Base-by-base conservation (phyloP, 2,797 vertebrate species). In the Kryptopterus vitreolus region DNA sequence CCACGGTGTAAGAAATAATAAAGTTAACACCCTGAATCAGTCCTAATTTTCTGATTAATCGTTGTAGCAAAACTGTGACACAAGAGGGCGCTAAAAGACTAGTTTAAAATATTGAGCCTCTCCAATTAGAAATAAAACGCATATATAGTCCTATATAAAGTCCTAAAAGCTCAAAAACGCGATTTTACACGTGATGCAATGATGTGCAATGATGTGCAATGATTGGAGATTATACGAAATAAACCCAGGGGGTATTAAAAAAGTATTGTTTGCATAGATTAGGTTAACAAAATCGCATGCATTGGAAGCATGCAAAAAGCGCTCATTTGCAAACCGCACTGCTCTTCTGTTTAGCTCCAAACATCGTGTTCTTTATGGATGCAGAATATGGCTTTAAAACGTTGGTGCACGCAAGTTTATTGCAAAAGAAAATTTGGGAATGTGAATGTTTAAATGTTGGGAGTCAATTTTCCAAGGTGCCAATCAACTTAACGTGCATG, bases 281-380 rank as follows among this genome's bases (percentile, higher is more conserved):
- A 43, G 71, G n/a, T 46, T 74, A 33, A 69, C 66, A 69, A n/a
- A 71, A 31, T 3, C 31, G 31, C 4, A 2, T 24, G 7, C 11
- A 6, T 16, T 10, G 31, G 12, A 8, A 48, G 31, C 1, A 79
- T 79, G 66, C 57, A 79, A 79, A n/a, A 79, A 35, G 0, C 8
- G 6, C 33, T 12, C 2, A 79, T 79, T 79, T 79, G 77, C 77
- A 61, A 52, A 71, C 43, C 9, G 31, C 50, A 29, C 43, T n/a
- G 26, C n/a, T 58, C 18, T 63, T 65, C 9, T 31, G 26, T 43
- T 43, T 43, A 43, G 38, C 38, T 13, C 18, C 2, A 26, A 52
- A 18, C 26, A 6, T 12, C 5, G 18, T 8, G 4, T 71, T 7
- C 24, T 24, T 43, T 38, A 16, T 74, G n/a, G n/a, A n/a, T n/a